Base-by-base conservation (phyloP, 2,113 vertebrate genomes). In the Cathartes aura region DNA sequence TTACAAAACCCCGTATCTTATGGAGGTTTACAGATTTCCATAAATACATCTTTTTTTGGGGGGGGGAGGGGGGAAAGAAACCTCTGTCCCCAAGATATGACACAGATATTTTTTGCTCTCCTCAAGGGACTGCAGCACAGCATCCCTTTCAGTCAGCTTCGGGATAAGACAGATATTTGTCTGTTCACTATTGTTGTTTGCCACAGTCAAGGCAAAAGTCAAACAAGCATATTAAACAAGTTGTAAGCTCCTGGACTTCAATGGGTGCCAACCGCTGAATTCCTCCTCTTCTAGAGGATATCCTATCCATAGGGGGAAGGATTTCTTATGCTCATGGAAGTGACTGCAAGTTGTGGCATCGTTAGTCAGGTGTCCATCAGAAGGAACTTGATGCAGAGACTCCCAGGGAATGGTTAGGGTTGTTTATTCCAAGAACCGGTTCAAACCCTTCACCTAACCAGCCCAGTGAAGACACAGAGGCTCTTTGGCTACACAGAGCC, bases 81-180 rank as follows among this genome's bases (percentile, higher is more conserved):
- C 3, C 9, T 76, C 11, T 75, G 30, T 73, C 6, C 40, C 38
- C 36, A 42, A n/a, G 20, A 73, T 40, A 67, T 17, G 42, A 60
- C n/a, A 50, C 17, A 62, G 26, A 11, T 78, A 32, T 50, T 89
- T 89, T 89, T 94, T 52, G 29, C 67, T 90, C 66, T 87, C 50
- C 59, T 94, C 72, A 81, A 87, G 48, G n/a, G 42, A 79, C 24
- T 64, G 56, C 63, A 95, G 80, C 52, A 73, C 38, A 85, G 40
- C 32, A 80, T 70, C 21, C 47, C 82, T 70, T 36, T 47, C 40
- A 81, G 67, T 62, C 92, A 94, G 12, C 76, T 89, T 73, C 91
- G 36, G 42, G 50, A 55, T 79, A 94, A 93, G 87, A 93, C 70
- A 97, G 66, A 90, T 93, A 86, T 92, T 85, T 95, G 40, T 58